phyloP scores from a whole-genome alignment of 2,888 invertebrate genomes.

The Nineta flava region DNA sequence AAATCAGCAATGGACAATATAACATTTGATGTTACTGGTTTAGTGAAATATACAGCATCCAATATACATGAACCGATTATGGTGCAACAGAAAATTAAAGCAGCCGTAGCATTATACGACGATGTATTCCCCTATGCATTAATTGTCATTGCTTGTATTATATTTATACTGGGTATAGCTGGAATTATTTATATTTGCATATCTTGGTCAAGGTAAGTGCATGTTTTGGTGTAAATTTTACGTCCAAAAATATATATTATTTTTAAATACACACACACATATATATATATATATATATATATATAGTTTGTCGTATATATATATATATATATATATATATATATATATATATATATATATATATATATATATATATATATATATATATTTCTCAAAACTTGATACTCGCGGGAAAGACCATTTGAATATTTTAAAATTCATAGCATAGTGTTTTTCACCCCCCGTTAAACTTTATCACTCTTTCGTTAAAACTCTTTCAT shows the following conservation, averaged over 20 bases:
- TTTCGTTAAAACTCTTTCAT: no score
- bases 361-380: no score
- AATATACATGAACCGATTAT: constrained; percentile 45
- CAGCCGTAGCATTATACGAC: constrained; percentile 26
- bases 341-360: no score
- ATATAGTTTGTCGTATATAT: no score
- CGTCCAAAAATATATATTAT: not conserved
- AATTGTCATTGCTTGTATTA: constrained; percentile 77
- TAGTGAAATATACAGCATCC: constrained; percentile 49
- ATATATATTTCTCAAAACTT: no score
- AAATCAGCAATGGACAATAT: constrained; percentile 46
- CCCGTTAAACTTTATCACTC: no score
- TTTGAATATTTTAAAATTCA: no score
- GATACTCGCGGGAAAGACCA: no score
- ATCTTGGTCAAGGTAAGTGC: constrained; percentile 71
- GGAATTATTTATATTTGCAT: constrained; percentile 88
- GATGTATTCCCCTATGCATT: constrained; percentile 79
- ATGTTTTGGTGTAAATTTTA: not conserved
- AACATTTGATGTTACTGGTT: constrained; percentile 48
- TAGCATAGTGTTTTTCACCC: no score
- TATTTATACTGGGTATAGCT: constrained; percentile 69
- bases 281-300: no score
- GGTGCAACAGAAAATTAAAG: constrained; percentile 25
- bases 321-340: no score
- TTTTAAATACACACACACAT: not conserved